A percentile compares a stretch with the other conserved stretches of the same genome.
phyloP scores from a whole-genome alignment of 2,113 vertebrate genomes.

The Cololabis saira region DNA sequence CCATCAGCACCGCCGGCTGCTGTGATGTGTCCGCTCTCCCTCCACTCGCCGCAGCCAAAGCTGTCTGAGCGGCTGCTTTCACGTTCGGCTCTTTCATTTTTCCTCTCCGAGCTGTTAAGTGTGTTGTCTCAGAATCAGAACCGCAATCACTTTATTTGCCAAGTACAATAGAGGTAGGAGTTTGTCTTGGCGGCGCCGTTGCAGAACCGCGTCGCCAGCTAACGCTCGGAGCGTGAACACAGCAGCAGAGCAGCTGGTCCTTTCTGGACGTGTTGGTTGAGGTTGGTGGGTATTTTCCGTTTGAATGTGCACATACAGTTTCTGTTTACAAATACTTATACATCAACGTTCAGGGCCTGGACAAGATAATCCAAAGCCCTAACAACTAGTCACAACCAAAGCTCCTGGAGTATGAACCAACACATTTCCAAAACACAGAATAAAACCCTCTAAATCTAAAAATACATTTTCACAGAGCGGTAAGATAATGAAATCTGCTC shows the following conservation, averaged over 20 bases:
- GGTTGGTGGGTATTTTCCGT: slow-evolving; percentile 9
- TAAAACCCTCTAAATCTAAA: background rate
- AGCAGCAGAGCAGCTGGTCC: background rate
- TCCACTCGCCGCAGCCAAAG: slow-evolving; percentile 48
- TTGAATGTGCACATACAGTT: slow-evolving; percentile 10
- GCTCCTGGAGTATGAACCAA: slow-evolving; percentile 10
- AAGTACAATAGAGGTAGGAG: slow-evolving; percentile 45
- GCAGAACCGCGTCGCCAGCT: slow-evolving; percentile 22
- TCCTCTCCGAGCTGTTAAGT: slow-evolving; percentile 14
- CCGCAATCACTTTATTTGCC: slow-evolving; percentile 47
- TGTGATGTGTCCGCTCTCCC: slow-evolving; percentile 64
- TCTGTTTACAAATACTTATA: slow-evolving; percentile 19
- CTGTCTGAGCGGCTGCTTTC: slow-evolving; percentile 35
- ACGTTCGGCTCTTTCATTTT: slow-evolving; percentile 3
- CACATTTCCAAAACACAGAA: slow-evolving; percentile 22
- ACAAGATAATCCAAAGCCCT: slow-evolving; percentile 18
- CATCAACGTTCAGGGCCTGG: slow-evolving; percentile 10
- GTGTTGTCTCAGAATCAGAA: slow-evolving; percentile 37
- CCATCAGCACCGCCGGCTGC: slow-evolving; percentile 64
- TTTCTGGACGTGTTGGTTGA: slow-evolving; percentile 7
- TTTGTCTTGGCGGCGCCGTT: slow-evolving; percentile 31
- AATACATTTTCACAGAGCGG: too few species aligned
- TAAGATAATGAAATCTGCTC: too few species aligned
- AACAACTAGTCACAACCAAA: slow-evolving; percentile 41
- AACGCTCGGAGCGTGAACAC: slow-evolving; percentile 3